Conservation (phyloP, 2,888 invertebrate species). For the Eupithecia abbreviata region DNA sequence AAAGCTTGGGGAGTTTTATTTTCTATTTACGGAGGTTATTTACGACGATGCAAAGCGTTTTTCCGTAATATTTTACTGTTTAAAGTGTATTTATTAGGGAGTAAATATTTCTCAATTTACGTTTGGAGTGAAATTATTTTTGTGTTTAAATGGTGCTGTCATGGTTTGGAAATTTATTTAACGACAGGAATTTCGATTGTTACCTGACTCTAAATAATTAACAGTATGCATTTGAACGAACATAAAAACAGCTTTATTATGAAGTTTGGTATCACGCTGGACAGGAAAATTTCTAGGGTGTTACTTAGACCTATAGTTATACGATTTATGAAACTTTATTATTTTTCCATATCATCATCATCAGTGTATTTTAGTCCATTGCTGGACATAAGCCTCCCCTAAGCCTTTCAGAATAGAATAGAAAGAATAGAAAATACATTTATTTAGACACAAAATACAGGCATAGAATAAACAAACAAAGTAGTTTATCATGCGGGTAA, state of each 20-base stretch:
- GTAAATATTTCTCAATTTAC: conserved; percentile 43
- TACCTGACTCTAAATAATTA: background rate
- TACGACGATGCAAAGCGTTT: conserved; percentile 39
- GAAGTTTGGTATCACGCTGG: background rate
- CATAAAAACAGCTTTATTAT: background rate
- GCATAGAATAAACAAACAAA: too few relatives aligned
- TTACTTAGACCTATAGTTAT: too few relatives aligned
- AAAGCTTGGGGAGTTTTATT: conserved; percentile 52
- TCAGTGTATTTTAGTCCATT: too few relatives aligned
- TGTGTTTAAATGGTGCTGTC: conserved; percentile 33
- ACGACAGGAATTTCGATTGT: conserved; percentile 8
- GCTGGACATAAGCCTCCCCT: too few relatives aligned
- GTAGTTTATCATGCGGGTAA: too few relatives aligned
- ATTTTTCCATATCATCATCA: too few relatives aligned
- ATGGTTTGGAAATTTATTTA: conserved; percentile 29
- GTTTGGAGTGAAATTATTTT: conserved; percentile 36
- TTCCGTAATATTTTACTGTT: conserved; percentile 35
- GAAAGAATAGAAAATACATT: too few relatives aligned
- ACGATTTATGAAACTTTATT: too few relatives aligned
- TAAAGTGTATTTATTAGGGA: conserved; percentile 41
- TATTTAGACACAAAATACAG: too few relatives aligned
- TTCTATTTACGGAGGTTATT: conserved; percentile 52
- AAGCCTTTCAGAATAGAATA: too few relatives aligned
- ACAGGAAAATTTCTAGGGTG: background rate
- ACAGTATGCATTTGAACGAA: background rate